Base-by-base conservation (phyloP, 2,797 vertebrate genomes). In the Semotilus atromaculatus region DNA sequence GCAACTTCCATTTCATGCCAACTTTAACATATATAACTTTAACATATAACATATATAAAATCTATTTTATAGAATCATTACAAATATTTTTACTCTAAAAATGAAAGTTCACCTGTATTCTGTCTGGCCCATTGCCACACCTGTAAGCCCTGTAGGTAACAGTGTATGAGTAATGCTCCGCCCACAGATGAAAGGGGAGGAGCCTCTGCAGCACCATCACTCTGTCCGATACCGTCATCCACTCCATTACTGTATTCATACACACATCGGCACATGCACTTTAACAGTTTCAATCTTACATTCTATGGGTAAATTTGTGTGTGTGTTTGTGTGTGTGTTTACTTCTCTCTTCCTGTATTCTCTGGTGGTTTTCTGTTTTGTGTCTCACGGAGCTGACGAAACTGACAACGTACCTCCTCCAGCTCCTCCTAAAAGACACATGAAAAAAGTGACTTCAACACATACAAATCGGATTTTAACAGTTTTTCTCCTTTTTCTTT, bases 71-170 rank as follows among this genome's bases (percentile, higher is more conserved):
- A 55, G 3, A 4, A 55, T n/a, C 58, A 26, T 60, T 26, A 60
- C 26, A 60, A 60, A 26, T 26, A 60, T 3, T 26, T 64, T 64
- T 34, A 34, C 11, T 13, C 3, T n/a, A 34, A 51, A 48, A 34
- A 45, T 18, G 1, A 40, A 77, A 40, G 3, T 88, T 91, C 36
- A 95, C 95, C 95, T 92, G 93, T 93, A 64, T 90, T 92, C 45
- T 93, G 93, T 4, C 88, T 87, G n/a, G 80, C 67, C 81, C 86
- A 92, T 71, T 94, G 90, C 29, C 93, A 92, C 0, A 94, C 94
- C 67, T 93, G 92, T 64, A 95, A 91, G 2, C 95, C 95, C 90
- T 96, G 95, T 40, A 96, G 93, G 92, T 94, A 96, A 62, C 94
- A 94, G 89, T 94, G 95, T 6, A 96, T 94, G 0, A 96, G 93